Base-by-base conservation (phyloP, 2,888 invertebrate species). In the Parochlus steinenii region DNA sequence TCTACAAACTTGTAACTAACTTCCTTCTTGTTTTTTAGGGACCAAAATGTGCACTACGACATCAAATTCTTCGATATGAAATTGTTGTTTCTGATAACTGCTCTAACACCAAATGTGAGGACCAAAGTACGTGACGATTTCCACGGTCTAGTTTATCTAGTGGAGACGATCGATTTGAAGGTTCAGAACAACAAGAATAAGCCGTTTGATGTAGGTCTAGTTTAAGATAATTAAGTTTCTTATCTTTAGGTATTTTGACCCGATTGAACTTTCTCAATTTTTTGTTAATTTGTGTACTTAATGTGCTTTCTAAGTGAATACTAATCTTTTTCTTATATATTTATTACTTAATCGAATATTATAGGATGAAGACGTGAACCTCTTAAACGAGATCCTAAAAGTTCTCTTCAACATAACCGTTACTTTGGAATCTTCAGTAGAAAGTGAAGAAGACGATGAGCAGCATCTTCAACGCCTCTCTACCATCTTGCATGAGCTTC, bases 1-100 rank as follows among this genome's bases (percentile, higher is more conserved):
- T 20, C 23, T 14, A 32, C 15, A 39, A n/a, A n/a, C n/a, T n/a
- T n/a, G n/a, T n/a, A n/a, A n/a, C n/a, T n/a, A n/a, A n/a, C n/a
- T n/a, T n/a, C n/a, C n/a, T n/a, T n/a, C 25, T 3, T 7, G 25
- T 31, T 25, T 48, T 47, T 31, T 39, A 53, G 65, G 39, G 71
- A 75, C 42, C 66, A 68, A 39, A 63, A 66, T 22, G 62, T 72
- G 35, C 69, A 74, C 23, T 65, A 73, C 49, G 74, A 79, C 38
- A 66, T 89, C 12, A 81, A 80, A 64, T 69, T 77, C 44, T 92
- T 79, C 61, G 86, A 92, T 50, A 75, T 87, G 68, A 79, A 85
- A 55, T 63, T 92, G 37, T 56, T 93, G 35, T 93, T 93, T 56
- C 67, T 95, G 33, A 63, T 90, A 35, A 89, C 92, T 15, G 90